Evolutionary conservation across 2,888 invertebrate genomes (phyloP).

Genomic region (Meiosimyza decipiens): DNA sequence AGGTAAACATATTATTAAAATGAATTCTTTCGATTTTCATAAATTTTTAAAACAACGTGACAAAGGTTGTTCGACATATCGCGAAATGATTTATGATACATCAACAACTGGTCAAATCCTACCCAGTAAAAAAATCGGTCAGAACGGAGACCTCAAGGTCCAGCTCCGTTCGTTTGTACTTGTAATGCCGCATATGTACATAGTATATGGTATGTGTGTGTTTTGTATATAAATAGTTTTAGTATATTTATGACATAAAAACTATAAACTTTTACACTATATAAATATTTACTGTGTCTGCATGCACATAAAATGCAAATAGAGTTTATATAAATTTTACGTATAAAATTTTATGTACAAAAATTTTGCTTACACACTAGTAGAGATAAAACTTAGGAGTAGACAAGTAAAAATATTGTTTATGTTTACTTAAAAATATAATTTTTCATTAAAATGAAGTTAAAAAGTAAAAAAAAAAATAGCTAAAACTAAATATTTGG

Average conservation of each 20-base stretch:
- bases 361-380: conserved; percentile 16
- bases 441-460: neutral
- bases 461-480: neutral
- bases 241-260: conserved; percentile 22
- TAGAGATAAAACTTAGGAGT: neutral
- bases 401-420: neutral
- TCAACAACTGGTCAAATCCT: too few relatives aligned
- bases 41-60: too few relatives aligned
- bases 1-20: too few relatives aligned
- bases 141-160: too few relatives aligned
- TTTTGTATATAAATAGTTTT: conserved; percentile 38
- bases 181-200: conserved; percentile 47
- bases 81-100: too few relatives aligned
- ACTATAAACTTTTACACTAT: conserved; percentile 19
- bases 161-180: too few relatives aligned
- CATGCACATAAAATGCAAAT: conserved; percentile 34
- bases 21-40: too few relatives aligned
- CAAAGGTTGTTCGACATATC: too few relatives aligned
- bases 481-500: neutral
- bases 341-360: conserved; percentile 36
- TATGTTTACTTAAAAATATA: neutral
- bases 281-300: conserved; percentile 21
- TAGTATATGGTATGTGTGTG: conserved; percentile 49
- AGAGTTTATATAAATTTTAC: conserved; percentile 15
- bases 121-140: too few relatives aligned